phyloP scores from a whole-genome alignment of 2,888 invertebrate genomes.

The Idaea straminata region DNA sequence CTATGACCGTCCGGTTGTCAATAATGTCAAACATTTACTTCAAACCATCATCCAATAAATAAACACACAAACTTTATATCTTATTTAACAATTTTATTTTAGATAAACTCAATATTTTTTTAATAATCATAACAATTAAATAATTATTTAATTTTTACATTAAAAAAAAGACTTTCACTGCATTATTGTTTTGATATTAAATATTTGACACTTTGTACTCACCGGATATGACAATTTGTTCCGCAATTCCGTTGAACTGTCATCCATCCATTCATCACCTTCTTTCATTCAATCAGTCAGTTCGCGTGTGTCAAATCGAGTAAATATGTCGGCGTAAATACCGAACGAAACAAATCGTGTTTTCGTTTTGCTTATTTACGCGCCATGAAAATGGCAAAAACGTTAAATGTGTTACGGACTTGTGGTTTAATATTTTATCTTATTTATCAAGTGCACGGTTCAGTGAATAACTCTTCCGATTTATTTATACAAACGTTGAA shows the following conservation, averaged over 20 bases:
- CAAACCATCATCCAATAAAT: neutral
- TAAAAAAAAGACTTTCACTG: neutral
- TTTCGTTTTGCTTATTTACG: constrained; percentile 50
- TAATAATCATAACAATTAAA: too few species aligned
- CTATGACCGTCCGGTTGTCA: neutral
- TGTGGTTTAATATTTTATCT: constrained; percentile 66
- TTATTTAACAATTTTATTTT: too few species aligned
- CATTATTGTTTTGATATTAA: neutral
- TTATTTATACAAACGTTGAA: constrained; percentile 55
- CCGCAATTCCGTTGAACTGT: constrained; percentile 62
- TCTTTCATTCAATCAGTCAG: constrained; percentile 23
- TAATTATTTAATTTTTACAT: neutral
- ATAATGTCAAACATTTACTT: neutral
- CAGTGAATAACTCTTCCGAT: constrained; percentile 37
- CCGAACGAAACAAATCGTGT: constrained; percentile 34
- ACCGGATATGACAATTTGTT: constrained; percentile 19
- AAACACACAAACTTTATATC: too few species aligned
- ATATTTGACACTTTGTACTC: neutral
- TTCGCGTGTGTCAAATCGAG: constrained; percentile 48
- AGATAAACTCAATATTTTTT: too few species aligned
- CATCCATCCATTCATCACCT: constrained; percentile 60
- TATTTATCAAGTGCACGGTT: constrained; percentile 49
- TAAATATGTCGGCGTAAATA: constrained; percentile 60
- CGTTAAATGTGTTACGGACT: constrained; percentile 67
- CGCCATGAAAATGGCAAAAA: constrained; percentile 58